Conservation (phyloP, 2,888 invertebrate species). For the Salticus scenicus region DNA sequence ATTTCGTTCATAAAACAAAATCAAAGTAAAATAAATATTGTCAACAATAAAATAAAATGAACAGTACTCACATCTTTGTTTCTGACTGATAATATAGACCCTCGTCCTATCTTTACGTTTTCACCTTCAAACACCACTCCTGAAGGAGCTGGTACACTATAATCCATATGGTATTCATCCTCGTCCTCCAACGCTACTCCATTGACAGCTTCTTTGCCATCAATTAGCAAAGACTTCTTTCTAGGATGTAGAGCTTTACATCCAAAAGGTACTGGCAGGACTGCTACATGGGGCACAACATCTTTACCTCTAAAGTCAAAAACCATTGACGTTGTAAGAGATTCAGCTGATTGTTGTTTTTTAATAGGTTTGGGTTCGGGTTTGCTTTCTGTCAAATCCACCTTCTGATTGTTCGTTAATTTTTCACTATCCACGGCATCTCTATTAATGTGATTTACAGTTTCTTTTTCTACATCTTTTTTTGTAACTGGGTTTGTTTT, state of each 20-base stretch:
- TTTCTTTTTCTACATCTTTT: not conserved
- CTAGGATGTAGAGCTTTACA: conserved; percentile 59
- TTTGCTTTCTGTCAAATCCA: conserved; percentile 18
- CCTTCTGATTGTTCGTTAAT: not conserved
- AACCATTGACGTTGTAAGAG: conserved; percentile 51
- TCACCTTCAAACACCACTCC: conserved; percentile 73
- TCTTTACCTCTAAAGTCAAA: conserved; percentile 71
- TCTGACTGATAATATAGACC: conserved; percentile 65
- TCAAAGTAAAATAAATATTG: too few relatives aligned
- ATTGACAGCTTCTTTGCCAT: conserved; percentile 44
- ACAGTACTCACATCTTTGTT: conserved; percentile 63
- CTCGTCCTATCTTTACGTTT: conserved; percentile 65
- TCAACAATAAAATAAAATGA: too few relatives aligned
- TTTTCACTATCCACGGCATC: not conserved
- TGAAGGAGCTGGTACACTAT: conserved; percentile 66
- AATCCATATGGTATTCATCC: conserved; percentile 70
- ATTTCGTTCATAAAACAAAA: too few relatives aligned
- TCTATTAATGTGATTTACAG: not conserved
- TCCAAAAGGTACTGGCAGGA: conserved; percentile 61
- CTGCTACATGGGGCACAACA: conserved; percentile 67
- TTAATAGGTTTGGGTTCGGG: conserved; percentile 30
- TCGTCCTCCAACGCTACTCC: conserved; percentile 51
- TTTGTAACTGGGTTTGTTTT: not conserved
- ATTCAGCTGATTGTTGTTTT: conserved; percentile 1
- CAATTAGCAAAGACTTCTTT: conserved; percentile 22